Evolutionary conservation across 2,888 invertebrate species (phyloP), one percentile per base, ranked within the genome.

Genomic region (Meloe dianella): DNA sequence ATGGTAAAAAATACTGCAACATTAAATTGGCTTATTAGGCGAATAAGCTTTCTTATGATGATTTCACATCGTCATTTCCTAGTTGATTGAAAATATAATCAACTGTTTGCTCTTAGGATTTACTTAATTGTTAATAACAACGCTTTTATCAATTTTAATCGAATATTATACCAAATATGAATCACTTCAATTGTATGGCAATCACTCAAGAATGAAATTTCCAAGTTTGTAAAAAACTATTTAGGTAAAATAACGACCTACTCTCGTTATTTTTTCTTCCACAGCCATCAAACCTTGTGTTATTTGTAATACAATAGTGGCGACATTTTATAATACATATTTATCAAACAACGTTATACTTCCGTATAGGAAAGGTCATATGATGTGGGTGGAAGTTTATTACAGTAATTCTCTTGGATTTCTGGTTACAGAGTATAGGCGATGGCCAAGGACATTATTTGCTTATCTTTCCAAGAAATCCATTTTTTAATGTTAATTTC

Each of bases 11-110:
- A 51, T 51, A 51, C 47, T 7, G 8, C 20, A 22, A 61, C 51
- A 51, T 51, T 68, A 73, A 73, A 72, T 72, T 67, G 63, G 70
- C 75, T 74, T 76, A 76, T 74, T 75, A 71, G 73, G 73, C 68
- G 68, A 71, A 65, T 66, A 12, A 63, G 71, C 64, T 68, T 63
- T 68, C 65, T 67, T 63, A 59, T 38, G 41, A 63, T 63, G 68
- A 68, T 68, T 68, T 65, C 65, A 65, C 63, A 60, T 57, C 8
- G 30, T 56, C n/a, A 65, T 61, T 68, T 68, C 68, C 68, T 68
- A 32, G 65, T 47, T 47, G 47, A 47, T 51, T 51, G 22, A 2
- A 9, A 10, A 24, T 24, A 51, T 12, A 51, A 51, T 51, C 51
- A 51, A 51, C 51, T 22, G 24, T 51, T 51, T 51, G 12, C 22